Percentiles rank a stretch among this genome's conserved stretches.
Evolutionary conservation across 1,140 invertebrate genomes (phyloP).

Genomic region (Cyrtorhinus lividipennis): DNA sequence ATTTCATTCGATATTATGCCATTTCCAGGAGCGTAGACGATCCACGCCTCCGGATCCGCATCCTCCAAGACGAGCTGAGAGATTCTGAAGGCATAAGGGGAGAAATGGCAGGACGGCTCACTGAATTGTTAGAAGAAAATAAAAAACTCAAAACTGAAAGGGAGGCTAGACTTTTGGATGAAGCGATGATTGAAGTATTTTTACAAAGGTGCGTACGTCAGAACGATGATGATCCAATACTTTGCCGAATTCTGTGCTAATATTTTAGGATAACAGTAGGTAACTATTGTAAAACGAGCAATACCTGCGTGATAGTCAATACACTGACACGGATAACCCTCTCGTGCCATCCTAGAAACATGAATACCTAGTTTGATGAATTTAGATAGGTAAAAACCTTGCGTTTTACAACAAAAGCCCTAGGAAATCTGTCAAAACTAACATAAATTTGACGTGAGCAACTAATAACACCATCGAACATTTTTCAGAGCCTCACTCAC

Average conservation of each 20-base stretch:
- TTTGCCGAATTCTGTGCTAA: neutral
- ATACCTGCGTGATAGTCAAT: neutral
- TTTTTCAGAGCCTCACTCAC: neutral
- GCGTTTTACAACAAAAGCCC: too few relatives aligned
- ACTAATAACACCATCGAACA: neutral
- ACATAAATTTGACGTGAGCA: too few relatives aligned
- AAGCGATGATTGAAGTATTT: neutral
- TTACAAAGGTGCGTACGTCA: neutral
- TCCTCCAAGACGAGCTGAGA: neutral
- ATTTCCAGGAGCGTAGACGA: too few relatives aligned
- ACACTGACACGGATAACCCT: neutral
- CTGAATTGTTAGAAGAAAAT: neutral
- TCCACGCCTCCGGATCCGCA: neutral
- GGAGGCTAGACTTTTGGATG: neutral
- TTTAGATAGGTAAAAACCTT: neutral
- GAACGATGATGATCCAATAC: neutral
- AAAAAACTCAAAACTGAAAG: neutral
- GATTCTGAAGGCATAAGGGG: neutral
- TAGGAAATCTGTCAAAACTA: too few relatives aligned
- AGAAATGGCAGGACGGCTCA: neutral
- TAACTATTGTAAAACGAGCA: neutral
- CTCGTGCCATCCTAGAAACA: neutral
- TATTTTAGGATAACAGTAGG: neutral
- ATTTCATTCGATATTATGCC: too few relatives aligned
- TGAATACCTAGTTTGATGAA: neutral